Base-by-base conservation (phyloP, 2,113 vertebrate genomes). In the Pteruthius melanotis region DNA sequence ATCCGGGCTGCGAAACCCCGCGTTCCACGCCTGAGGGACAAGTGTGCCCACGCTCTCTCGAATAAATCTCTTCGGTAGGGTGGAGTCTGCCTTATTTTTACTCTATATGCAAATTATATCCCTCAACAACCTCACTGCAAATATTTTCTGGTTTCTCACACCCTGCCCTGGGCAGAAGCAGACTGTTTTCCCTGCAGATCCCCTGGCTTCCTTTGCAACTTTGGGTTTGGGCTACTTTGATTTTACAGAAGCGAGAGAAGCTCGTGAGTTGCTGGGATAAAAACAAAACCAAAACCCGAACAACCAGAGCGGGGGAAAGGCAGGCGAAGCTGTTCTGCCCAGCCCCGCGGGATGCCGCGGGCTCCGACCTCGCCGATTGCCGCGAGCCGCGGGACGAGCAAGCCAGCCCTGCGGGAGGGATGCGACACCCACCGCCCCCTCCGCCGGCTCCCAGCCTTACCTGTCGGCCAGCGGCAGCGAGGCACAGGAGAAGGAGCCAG, bases 41-140 rank as follows among this genome's bases (percentile, higher is more conserved):
- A 94, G 59, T 4, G 59, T 42, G 54, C 74, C 80, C 84, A 31
- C 3, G 31, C 68, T 82, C 39, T 45, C 80, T 71, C 40, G 60
- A 79, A 77, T 57, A 63, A 77, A 87, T 90, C 83, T 49, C 44
- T 45, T 66, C 3, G 5, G 33, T 24, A 83, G 94, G 92, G 95
- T 94, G 94, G 96, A 90, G 93, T 71, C 69, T 83, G 90, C 90
- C 83, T 80, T 77, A 61, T 83, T 95, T 95, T 94, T 88, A 83
- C 60, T 79, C 85, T 53, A 75, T 79, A 86, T 82, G 82, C 91
- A 95, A 96, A 97, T 85, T 83, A 95, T 69, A 95, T 52, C 69
- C 78, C 90, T 90, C 86, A 56, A 44, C 75, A 87, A 83, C 82
- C 77, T 75, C 90, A 35, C 35, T 85, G 91, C 68, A 65, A 90